These are phyloP conservation scores for Pomacea canaliculata DNA, from an alignment of 2,888 invertebrate species.

Conservation along the genomic window DNA sequence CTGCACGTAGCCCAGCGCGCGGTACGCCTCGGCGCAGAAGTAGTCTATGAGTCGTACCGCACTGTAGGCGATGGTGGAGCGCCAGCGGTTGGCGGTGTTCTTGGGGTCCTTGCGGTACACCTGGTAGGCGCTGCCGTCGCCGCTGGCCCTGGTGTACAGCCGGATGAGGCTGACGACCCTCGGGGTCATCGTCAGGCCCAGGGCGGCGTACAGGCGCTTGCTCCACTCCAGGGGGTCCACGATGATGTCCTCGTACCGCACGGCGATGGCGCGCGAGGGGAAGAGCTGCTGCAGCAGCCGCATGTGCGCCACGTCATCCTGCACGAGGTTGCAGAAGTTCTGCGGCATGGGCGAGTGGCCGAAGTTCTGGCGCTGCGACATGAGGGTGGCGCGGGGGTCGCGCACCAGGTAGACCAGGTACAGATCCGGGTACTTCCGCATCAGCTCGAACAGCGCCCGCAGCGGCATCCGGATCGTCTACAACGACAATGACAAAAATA, in stretches of 20 bases:
- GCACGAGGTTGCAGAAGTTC: constrained; percentile 11
- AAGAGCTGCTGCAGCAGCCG: constrained; percentile 11
- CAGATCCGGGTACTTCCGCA: constrained; percentile 12
- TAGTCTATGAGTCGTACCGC: background rate
- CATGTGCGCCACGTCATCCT: constrained; percentile 15
- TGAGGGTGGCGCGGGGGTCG: constrained; percentile 17
- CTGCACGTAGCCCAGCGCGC: constrained; percentile 13
- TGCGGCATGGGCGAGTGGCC: background rate
- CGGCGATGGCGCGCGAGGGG: constrained; percentile 6
- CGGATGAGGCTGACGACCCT: background rate
- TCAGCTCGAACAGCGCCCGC: constrained; percentile 10
- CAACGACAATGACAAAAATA: too few species aligned
- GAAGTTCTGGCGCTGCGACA: constrained; percentile 10
- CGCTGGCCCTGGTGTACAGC: constrained; percentile 1
- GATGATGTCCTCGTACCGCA: constrained; percentile 21
- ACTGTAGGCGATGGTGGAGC: background rate
- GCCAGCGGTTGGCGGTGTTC: constrained; percentile 4
- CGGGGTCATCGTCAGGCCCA: constrained; percentile 4
- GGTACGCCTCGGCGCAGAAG: constrained; percentile 2
- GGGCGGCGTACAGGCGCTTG: constrained; percentile 2
- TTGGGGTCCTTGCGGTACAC: constrained; percentile 8
- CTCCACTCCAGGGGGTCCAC: constrained; percentile 9
- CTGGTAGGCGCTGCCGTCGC: background rate
- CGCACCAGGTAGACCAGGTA: constrained; percentile 19
- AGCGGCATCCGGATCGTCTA: constrained; percentile 19